Evolutionary conservation across 2,113 vertebrate species (phyloP).

Genomic region (Scartelaos histophorus): DNA sequence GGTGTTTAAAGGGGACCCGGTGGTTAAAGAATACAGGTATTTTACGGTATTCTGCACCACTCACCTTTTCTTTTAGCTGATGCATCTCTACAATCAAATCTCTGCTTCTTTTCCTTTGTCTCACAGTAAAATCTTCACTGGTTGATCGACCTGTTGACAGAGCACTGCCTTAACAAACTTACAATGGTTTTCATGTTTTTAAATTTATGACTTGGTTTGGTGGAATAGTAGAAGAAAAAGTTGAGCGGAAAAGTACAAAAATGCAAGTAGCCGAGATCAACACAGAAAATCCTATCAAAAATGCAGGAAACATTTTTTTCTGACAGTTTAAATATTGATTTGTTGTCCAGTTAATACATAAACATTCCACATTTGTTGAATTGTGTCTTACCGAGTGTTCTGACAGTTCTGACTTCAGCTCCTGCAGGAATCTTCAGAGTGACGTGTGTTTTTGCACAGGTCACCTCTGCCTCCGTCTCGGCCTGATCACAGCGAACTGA

Average conservation of each 20-base stretch:
- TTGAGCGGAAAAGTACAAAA: no score
- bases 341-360: neutral
- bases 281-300: no score
- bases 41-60: neutral
- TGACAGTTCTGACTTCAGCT: constrained; percentile 17
- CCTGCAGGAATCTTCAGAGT: constrained; percentile 16
- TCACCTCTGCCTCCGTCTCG: neutral
- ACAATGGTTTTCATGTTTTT: no score
- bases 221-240: no score
- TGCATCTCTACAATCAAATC: constrained; percentile 10
- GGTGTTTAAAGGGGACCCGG: no score
- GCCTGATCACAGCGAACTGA: constrained; percentile 4
- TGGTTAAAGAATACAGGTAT: no score
- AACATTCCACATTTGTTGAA: neutral
- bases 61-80: constrained; percentile 9
- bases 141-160: constrained; percentile 3
- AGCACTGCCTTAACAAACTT: neutral
- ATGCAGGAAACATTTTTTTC: no score
- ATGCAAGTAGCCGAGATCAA: no score
- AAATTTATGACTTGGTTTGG: no score
- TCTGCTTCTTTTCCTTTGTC: neutral
- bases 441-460: constrained; percentile 5
- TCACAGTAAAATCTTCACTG: neutral
- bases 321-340: no score
- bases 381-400: constrained; percentile 14